Evolutionary conservation across 1,140 invertebrate species (phyloP), one percentile per base, ranked within the genome.

Genomic region (Potamilus streckersoni): DNA sequence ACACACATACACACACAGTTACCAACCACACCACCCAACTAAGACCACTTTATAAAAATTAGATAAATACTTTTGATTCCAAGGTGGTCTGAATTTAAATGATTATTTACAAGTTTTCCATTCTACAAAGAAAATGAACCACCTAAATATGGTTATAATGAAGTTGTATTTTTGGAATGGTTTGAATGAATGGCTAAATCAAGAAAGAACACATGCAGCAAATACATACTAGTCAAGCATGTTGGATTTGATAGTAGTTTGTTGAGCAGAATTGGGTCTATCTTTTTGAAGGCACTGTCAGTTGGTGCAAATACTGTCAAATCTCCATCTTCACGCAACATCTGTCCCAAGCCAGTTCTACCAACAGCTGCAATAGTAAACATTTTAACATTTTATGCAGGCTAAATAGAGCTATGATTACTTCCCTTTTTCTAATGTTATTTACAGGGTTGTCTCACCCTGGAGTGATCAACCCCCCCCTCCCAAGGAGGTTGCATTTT

Each of bases 221-320:
- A 23, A 57, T 16, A 78, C 84, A 80, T 80, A 86, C 85, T 83
- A 55, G 80, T 67, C 38, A 86, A 60, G 74, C 84, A 86, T n/a
- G 77, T 60, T 11, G 38, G 62, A 57, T 90, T 81, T 5, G 90
- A 73, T n/a, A 88, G 71, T 14, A 91, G 73, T 71, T 85, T 85
- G 11, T 85, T 74, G 19, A 85, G 73, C 8, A 90, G 64, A 8
- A 69, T 60, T 11, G 72, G 75, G 56, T 90, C 87, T 13, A 92
- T 74, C 72, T 91, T 89, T 86, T 80, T 57, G 71, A 88, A 88
- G 14, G 86, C 86, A 15, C 69, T 67, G 73, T 88, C 80, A 20
- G 82, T 92, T 15, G 92, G 91, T 11, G 91, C 92, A 77, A 93
- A 91, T 6, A 93, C 74, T 1, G 92, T 93, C 38, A 90, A 83